A percentile compares a stretch with the other conserved stretches of the same genome.
phyloP scores from a whole-genome alignment of 2,888 invertebrate species.

The Pachymerium ferrugineum region DNA sequence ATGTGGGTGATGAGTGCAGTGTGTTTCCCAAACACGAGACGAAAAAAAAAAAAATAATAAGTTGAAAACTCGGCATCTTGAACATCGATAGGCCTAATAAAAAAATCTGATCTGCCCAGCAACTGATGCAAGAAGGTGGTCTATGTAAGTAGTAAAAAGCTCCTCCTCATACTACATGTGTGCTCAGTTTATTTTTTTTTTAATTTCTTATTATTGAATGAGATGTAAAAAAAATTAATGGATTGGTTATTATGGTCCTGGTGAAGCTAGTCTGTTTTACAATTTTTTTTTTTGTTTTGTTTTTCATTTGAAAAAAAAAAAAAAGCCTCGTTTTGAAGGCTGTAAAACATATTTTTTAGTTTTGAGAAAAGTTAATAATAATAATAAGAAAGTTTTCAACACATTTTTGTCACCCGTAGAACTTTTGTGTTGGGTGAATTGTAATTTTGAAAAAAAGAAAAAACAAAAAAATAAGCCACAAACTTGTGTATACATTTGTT shows the following conservation, averaged over 20 bases:
- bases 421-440: not conserved
- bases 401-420: not conserved
- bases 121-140: constrained; percentile 24
- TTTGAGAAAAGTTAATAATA: not conserved
- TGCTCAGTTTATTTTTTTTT: not conserved
- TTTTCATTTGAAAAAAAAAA: not conserved
- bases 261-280: constrained; percentile 7
- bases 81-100: constrained; percentile 20
- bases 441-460: constrained; percentile 6
- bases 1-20: constrained; percentile 24
- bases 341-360: not conserved
- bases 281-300: not conserved
- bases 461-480: not conserved
- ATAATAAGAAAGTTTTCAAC: not conserved
- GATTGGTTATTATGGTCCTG: constrained; percentile 17
- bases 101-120: constrained; percentile 20
- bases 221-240: not conserved
- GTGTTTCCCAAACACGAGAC: constrained; percentile 13
- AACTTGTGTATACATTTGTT: constrained; percentile 25
- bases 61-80: not conserved
- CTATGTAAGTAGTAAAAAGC: constrained; percentile 22
- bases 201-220: not conserved
- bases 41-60: not conserved
- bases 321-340: not conserved
- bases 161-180: not conserved